Base-by-base conservation (phyloP, 2,797 vertebrate genomes). In the Paratrypauchen microcephalus region DNA sequence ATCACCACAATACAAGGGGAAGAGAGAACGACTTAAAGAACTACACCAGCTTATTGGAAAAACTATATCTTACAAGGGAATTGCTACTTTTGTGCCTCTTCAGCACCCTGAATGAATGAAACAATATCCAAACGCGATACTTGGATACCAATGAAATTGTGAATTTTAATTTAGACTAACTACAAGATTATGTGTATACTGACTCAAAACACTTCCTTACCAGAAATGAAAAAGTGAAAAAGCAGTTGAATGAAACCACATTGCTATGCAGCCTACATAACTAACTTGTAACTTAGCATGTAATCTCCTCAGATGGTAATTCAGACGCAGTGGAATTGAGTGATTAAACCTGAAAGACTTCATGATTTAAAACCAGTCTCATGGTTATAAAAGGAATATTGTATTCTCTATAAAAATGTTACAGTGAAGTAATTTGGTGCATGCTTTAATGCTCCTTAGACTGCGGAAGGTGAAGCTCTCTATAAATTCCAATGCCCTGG, bases 31-130 rank as follows among this genome's bases (percentile, higher is more conserved):
- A 76, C 76, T 79, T 71, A 83, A 57, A 72, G 79, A 76, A 87
- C 83, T 86, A 82, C 70, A 78, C 68, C 70, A 69, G 72, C 79
- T 85, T 80, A 89, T 80, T 87, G 76, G 76, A 79, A 83, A 85
- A 78, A 75, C 72, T 68, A 72, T 60, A 82, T 86, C 76, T 78
- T 78, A 72, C 54, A 70, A 36, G 65, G 68, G 66, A 47, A 76
- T 75, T 66, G 65, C 52, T 23, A 18, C 30, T 39, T 89, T 81
- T 83, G 66, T 67, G 62, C 52, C 64, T 64, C 12, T 32, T 66
- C 13, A 70, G 55, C 66, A 56, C 59, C 67, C 16, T 11, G 30
- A 56, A 24, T 71, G 61, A 55, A 48, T 75, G 24, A 58, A 66
- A 83, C 60, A 72, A 48, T 61, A 79, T 73, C 58, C 68, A 5